phyloP scores from a whole-genome alignment of 2,797 vertebrate genomes.

The Chelon labrosus region DNA sequence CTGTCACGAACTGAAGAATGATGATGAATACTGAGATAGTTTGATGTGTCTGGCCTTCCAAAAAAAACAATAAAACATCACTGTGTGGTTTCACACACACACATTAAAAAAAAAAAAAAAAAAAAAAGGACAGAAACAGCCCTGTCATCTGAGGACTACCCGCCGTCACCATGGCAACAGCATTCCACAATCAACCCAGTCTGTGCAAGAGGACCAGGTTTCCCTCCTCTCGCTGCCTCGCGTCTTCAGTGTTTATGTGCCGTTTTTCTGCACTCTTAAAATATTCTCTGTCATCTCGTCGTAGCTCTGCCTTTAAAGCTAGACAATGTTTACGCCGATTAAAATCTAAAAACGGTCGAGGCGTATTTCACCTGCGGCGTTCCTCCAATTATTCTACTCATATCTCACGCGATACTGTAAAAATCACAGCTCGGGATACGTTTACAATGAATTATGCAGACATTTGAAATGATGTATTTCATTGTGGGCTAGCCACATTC shows the following conservation, averaged over 20 bases:
- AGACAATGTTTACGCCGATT: too few relatives aligned
- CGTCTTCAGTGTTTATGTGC: slow-evolving; percentile 1
- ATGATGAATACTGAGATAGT: neutral
- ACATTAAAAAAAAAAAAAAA: neutral
- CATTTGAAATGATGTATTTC: neutral
- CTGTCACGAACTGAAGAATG: neutral
- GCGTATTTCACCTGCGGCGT: neutral
- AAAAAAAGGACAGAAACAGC: slow-evolving; percentile 16
- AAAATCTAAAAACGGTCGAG: too few relatives aligned
- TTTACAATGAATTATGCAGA: neutral
- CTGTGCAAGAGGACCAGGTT: slow-evolving; percentile 13
- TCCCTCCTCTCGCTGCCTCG: neutral
- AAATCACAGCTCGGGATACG: neutral
- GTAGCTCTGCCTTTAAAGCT: too few relatives aligned
- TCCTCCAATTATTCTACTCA: neutral
- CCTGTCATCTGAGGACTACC: slow-evolving; percentile 45
- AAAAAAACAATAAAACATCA: neutral
- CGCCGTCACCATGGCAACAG: slow-evolving; percentile 63
- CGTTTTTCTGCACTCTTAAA: too few relatives aligned
- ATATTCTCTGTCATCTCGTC: too few relatives aligned
- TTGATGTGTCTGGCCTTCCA: slow-evolving; percentile 3
- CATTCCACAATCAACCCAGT: slow-evolving; percentile 26
- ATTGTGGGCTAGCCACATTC: too few relatives aligned
- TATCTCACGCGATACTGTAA: neutral
- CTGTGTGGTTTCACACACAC: slow-evolving; percentile 16